These are phyloP conservation scores for Apamea epomidion DNA, from an alignment of 2,888 invertebrate genomes.

Conservation along the genomic window DNA sequence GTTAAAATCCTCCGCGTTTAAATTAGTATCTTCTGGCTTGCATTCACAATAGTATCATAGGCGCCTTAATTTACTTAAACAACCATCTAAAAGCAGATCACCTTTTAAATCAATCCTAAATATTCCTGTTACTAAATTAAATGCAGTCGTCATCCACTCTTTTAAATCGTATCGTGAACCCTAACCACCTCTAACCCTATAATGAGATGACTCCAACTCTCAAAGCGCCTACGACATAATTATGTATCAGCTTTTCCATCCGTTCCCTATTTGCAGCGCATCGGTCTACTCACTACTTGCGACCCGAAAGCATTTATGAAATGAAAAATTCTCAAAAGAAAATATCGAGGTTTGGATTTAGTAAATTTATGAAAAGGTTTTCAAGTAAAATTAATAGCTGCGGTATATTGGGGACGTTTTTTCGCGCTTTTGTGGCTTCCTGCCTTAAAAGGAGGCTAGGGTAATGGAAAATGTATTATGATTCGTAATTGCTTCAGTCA, in stretches of 20 bases:
- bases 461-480: conserved; percentile 38
- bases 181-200: conserved; percentile 45
- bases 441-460: conserved; percentile 27
- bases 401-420: conserved; percentile 40
- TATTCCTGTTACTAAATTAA: not conserved
- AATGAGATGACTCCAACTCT: conserved; percentile 58
- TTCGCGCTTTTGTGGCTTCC: conserved; percentile 33
- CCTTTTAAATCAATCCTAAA: not conserved
- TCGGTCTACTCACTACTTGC: conserved; percentile 42
- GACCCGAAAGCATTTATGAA: conserved; percentile 48
- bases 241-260: conserved; percentile 59
- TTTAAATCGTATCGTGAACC: conserved; percentile 22
- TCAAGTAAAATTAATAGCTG: conserved; percentile 46
- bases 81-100: not conserved
- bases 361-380: conserved; percentile 57
- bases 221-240: conserved; percentile 63
- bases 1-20: not conserved
- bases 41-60: not conserved
- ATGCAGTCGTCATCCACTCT: not conserved
- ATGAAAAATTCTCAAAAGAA: conserved; percentile 59
- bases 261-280: conserved; percentile 34
- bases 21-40: not conserved
- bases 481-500: conserved; percentile 32
- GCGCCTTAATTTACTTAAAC: not conserved
- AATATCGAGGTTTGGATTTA: conserved; percentile 56